These are phyloP conservation scores for Horisme vitalbata DNA, from an alignment of 2,888 invertebrate species.

Conservation along the genomic window DNA sequence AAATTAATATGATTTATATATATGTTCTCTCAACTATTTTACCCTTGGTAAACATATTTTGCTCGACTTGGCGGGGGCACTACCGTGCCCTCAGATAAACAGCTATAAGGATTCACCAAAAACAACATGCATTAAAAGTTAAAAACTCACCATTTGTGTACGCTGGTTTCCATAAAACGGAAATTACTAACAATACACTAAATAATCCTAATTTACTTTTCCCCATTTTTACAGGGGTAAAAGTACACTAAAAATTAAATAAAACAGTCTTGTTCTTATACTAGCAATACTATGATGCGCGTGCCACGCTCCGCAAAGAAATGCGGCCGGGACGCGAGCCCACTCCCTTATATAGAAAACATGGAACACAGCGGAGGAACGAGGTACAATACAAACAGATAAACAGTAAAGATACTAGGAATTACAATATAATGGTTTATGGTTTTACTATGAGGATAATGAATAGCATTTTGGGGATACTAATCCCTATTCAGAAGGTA, in stretches of 20 bases:
- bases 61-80: too few species aligned
- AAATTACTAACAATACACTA: conserved; percentile 67
- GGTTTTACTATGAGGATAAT: too few species aligned
- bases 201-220: conserved; percentile 64
- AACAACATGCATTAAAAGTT: not conserved
- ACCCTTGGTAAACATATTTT: too few species aligned
- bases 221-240: conserved; percentile 72
- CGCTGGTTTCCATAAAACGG: conserved; percentile 74
- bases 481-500: too few species aligned
- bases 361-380: too few species aligned
- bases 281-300: conserved; percentile 61
- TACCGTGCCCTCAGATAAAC: too few species aligned
- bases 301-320: conserved; percentile 62
- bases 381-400: conserved; percentile 3
- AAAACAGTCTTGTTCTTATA: conserved; percentile 66
- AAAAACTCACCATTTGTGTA: conserved; percentile 60
- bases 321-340: conserved; percentile 48
- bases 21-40: too few species aligned
- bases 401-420: conserved; percentile 4
- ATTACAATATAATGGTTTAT: too few species aligned
- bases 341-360: conserved; percentile 63
- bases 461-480: too few species aligned
- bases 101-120: not conserved
- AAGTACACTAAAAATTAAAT: conserved; percentile 54
- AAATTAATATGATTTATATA: too few species aligned